Evolutionary conservation across 2,888 invertebrate genomes (phyloP).

Genomic region (Polydrusus pterygomalis): DNA sequence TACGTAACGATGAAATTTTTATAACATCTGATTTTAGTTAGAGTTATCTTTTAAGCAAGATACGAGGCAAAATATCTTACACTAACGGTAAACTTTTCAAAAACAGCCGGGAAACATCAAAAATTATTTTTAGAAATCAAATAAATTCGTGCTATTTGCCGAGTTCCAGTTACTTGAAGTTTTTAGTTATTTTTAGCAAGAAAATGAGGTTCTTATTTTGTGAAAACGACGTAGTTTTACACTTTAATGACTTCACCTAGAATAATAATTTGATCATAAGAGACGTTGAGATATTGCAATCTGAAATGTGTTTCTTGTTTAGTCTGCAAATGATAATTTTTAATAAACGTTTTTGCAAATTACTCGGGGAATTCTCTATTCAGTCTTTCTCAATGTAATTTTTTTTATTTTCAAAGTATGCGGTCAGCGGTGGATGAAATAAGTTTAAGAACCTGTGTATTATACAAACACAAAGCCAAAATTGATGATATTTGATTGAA

Average conservation of each 20-base stretch:
- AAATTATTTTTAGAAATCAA: conserved; percentile 45
- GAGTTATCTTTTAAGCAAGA: too few relatives aligned
- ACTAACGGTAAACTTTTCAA: not conserved
- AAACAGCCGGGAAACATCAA: conserved; percentile 27
- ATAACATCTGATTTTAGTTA: not conserved
- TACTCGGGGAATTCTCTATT: too few relatives aligned
- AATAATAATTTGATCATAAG: conserved; percentile 5
- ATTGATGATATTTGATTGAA: too few relatives aligned
- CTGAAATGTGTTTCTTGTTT: too few relatives aligned
- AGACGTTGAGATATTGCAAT: not conserved
- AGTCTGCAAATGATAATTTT: too few relatives aligned
- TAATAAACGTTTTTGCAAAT: too few relatives aligned
- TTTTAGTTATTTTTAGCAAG: conserved; percentile 40
- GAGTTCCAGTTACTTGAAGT: conserved; percentile 44
- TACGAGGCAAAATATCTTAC: not conserved
- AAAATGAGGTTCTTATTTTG: conserved; percentile 43
- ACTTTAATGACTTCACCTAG: conserved; percentile 36
- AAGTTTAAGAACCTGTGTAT: too few relatives aligned
- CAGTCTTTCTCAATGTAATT: too few relatives aligned
- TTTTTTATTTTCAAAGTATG: too few relatives aligned
- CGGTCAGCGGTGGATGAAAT: too few relatives aligned
- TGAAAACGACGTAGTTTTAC: conserved; percentile 28
- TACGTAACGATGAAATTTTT: too few relatives aligned
- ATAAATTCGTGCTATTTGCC: conserved; percentile 39
- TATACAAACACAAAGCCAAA: too few relatives aligned